Evolutionary conservation across 2,888 invertebrate species (phyloP).

Genomic region (Clostera curtula): DNA sequence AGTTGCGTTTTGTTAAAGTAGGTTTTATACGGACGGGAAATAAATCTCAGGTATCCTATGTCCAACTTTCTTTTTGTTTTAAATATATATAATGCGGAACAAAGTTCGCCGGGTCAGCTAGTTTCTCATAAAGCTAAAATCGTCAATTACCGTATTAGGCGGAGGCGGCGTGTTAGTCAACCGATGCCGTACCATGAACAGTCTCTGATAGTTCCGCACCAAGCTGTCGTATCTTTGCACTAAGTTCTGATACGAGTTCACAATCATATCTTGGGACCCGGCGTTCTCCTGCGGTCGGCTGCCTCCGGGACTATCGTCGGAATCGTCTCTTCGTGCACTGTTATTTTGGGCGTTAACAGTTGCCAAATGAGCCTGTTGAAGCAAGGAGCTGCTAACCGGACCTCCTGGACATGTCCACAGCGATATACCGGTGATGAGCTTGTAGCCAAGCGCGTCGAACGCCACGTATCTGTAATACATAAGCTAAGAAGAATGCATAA

Average conservation of each 20-base stretch:
- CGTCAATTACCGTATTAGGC: slow-evolving; percentile 50
- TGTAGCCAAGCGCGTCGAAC: slow-evolving; percentile 87
- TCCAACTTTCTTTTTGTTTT: no score
- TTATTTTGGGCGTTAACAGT: slow-evolving; percentile 35
- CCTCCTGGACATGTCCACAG: slow-evolving; percentile 41
- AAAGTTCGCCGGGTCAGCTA: slow-evolving; percentile 5
- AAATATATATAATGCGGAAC: no score
- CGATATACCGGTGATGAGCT: slow-evolving; percentile 89
- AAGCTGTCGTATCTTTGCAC: slow-evolving; percentile 68
- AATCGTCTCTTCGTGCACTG: slow-evolving; percentile 32
- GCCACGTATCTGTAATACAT: slow-evolving; percentile 81
- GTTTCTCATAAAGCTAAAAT: slow-evolving; percentile 14
- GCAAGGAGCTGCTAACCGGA: slow-evolving; percentile 27
- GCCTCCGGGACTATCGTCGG: slow-evolving; percentile 31
- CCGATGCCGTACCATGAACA: slow-evolving; percentile 65
- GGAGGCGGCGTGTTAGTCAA: slow-evolving; percentile 53
- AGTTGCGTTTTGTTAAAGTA: no score
- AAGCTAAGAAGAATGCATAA: slow-evolving; percentile 14
- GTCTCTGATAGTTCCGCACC: slow-evolving; percentile 65
- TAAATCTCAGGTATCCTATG: no score
- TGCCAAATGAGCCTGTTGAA: slow-evolving; percentile 35
- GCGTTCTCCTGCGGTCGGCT: slow-evolving; percentile 36
- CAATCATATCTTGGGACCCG: slow-evolving; percentile 55
- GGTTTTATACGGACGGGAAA: no score
- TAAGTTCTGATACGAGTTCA: slow-evolving; percentile 65